A percentile compares a stretch with the other conserved stretches of the same genome.
Conservation (phyloP, 2,888 invertebrate genomes). For the Nomada hirtipes region DNA sequence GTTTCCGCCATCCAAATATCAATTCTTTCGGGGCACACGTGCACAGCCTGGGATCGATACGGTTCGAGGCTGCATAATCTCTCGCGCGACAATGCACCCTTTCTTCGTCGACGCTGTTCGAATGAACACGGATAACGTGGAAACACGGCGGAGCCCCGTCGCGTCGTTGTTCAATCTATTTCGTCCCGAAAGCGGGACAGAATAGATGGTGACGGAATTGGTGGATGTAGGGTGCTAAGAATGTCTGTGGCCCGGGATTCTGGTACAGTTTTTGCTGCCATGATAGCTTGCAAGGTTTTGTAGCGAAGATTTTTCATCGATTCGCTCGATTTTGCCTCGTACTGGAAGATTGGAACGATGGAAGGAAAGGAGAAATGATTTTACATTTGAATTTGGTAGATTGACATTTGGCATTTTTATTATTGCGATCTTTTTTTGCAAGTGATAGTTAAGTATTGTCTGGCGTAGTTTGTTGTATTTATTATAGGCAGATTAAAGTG, state of each 20-base stretch:
- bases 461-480: too few species aligned
- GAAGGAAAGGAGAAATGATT: too few species aligned
- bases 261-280: background rate
- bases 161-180: constrained; percentile 1
- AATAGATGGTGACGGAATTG: constrained; percentile 5
- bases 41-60: constrained; percentile 43
- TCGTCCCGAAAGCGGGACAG: background rate
- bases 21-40: constrained; percentile 59
- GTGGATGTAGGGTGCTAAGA: background rate
- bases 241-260: background rate
- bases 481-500: too few species aligned
- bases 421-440: too few species aligned
- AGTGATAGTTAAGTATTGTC: too few species aligned
- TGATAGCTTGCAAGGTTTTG: background rate
- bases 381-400: too few species aligned
- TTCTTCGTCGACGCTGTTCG: constrained; percentile 37
- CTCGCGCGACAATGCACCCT: constrained; percentile 56
- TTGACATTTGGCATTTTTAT: too few species aligned
- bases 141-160: too few species aligned
- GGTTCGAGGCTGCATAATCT: constrained; percentile 50
- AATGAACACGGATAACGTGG: constrained; percentile 16
- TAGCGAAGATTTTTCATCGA: too few species aligned
- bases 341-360: too few species aligned
- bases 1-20: constrained; percentile 59
- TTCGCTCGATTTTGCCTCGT: too few species aligned